Evolutionary conservation across 2,797 vertebrate species (phyloP).

Genomic region (Buphagus erythrorhynchus): DNA sequence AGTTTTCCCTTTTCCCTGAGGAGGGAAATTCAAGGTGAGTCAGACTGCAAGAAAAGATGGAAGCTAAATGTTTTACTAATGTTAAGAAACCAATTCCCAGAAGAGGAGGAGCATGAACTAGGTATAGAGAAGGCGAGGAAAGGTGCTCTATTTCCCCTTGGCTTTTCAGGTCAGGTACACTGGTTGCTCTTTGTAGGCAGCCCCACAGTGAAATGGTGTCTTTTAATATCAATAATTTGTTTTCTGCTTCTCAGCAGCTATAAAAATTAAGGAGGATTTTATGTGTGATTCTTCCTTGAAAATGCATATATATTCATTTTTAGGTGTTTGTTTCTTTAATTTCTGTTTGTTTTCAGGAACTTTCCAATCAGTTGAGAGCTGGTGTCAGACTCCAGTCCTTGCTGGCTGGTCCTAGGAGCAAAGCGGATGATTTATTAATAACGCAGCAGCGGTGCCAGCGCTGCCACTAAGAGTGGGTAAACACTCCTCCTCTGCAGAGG

Average conservation of each 20-base stretch:
- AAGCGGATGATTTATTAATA: constrained; percentile 20
- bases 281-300: not conserved
- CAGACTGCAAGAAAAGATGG: not conserved
- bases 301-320: not conserved
- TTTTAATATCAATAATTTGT: not conserved
- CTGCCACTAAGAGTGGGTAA: not conserved
- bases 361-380: not conserved
- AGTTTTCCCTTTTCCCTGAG: not conserved
- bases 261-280: not conserved
- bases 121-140: not conserved
- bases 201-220: not conserved
- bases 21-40: not conserved
- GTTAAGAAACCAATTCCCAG: not conserved
- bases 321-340: not conserved
- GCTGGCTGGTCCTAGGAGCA: not conserved
- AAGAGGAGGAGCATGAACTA: not conserved
- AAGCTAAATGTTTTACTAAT: not conserved
- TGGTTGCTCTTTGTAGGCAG: not conserved
- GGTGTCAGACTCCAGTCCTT: not conserved
- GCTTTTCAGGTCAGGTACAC: not conserved
- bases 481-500: not conserved
- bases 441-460: not conserved
- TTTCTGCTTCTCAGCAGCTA: not conserved
- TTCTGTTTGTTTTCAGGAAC: not conserved
- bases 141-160: not conserved